These are phyloP conservation scores for Chondrosia reniformis DNA, from an alignment of 37 sponge, comb jelly and placozoan species.

Conservation along the genomic window DNA sequence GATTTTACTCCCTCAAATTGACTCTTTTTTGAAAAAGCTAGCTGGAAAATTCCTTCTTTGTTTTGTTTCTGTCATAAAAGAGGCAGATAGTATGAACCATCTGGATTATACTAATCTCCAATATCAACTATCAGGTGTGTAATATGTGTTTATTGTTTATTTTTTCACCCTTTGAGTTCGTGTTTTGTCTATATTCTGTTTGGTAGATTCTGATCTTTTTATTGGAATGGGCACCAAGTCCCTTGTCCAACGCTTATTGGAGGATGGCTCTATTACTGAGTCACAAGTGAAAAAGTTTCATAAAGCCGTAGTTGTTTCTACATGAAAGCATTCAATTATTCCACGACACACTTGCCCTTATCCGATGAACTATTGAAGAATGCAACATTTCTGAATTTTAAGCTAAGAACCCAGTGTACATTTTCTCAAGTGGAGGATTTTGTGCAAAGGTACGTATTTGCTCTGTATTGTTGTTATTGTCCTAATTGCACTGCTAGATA, in stretches of 20 bases:
- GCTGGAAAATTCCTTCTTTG: slow-evolving; percentile 42
- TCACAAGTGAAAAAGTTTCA: slow-evolving; percentile 10
- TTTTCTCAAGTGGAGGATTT: slow-evolving; percentile 12
- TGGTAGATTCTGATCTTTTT: too few relatives aligned
- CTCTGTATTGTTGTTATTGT: too few relatives aligned
- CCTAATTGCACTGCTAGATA: neutral
- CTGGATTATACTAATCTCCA: neutral
- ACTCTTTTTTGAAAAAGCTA: slow-evolving; percentile 27
- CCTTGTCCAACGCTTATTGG: neutral
- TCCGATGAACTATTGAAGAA: neutral
- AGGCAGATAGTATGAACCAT: slow-evolving; percentile 5
- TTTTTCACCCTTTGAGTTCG: too few relatives aligned
- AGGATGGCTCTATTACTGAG: neutral
- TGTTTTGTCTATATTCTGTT: too few relatives aligned
- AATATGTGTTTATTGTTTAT: too few relatives aligned
- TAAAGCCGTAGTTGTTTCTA: slow-evolving; percentile 19
- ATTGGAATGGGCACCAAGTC: slow-evolving; percentile 10
- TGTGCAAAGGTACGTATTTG: neutral
- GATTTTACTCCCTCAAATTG: slow-evolving; percentile 18
- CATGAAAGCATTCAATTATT: too few relatives aligned
- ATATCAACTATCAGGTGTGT: slow-evolving; percentile 26
- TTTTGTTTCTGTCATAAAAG: slow-evolving; percentile 8
- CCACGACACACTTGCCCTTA: too few relatives aligned
- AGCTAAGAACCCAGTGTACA: neutral
- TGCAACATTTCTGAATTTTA: neutral